A percentile compares a stretch with the other conserved stretches of the same genome.
Conservation (phyloP, 2,797 vertebrate genomes). For the Lagorchestes hirsutus region DNA sequence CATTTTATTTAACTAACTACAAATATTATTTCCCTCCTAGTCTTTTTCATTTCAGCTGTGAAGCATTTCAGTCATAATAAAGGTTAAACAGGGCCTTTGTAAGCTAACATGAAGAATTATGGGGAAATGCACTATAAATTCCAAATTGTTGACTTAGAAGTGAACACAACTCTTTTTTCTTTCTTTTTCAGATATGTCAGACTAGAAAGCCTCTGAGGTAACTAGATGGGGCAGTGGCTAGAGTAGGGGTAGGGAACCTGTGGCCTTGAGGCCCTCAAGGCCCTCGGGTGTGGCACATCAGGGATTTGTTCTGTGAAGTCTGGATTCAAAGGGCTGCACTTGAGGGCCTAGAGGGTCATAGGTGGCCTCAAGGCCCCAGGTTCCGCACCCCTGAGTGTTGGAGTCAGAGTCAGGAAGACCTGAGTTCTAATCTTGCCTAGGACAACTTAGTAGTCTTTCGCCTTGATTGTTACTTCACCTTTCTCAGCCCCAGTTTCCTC, state of each 20-base stretch:
- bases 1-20: slow-evolving; percentile 14
- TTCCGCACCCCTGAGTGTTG: background rate
- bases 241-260: background rate
- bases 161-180: background rate
- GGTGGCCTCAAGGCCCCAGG: too few species aligned
- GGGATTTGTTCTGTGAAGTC: too few species aligned
- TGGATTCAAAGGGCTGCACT: too few species aligned
- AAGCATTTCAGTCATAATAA: background rate
- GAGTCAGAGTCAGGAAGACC: background rate
- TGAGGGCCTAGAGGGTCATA: too few species aligned
- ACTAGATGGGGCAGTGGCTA: background rate
- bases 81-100: background rate
- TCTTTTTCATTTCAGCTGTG: slow-evolving; percentile 29
- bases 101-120: slow-evolving; percentile 11
- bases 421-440: background rate
- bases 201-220: background rate
- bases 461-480: background rate
- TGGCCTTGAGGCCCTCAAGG: too few species aligned
- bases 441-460: background rate
- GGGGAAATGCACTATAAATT: slow-evolving; percentile 1
- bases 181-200: background rate
- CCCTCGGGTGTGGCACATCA: too few species aligned
- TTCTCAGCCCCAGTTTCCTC: background rate
- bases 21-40: slow-evolving; percentile 25
- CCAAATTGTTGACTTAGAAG: background rate